A percentile compares a stretch with the other conserved stretches of the same genome.
phyloP scores from a whole-genome alignment of 2,113 vertebrate species.

The Spermophilus dauricus region DNA sequence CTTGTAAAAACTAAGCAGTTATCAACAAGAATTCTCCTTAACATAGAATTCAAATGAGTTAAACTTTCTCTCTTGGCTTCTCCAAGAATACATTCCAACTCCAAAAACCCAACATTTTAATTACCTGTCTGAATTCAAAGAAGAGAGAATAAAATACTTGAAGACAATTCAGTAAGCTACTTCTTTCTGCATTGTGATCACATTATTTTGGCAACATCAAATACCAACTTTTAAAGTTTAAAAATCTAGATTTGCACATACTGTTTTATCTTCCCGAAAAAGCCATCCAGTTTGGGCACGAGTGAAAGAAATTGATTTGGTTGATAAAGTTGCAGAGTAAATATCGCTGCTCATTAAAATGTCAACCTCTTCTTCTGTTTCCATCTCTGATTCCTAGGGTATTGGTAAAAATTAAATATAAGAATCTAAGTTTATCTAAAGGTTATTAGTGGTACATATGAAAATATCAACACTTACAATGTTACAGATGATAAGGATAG shows the following conservation, averaged over 20 bases:
- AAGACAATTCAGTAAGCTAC: slow-evolving; percentile 23
- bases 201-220: slow-evolving; percentile 26
- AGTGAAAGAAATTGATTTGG: slow-evolving; percentile 98
- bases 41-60: slow-evolving; percentile 1
- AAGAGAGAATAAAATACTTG: slow-evolving; percentile 4
- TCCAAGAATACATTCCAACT: not conserved
- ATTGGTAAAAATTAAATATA: slow-evolving; percentile 52
- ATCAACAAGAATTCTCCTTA: not conserved
- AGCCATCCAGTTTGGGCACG: slow-evolving; percentile 98
- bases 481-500: not conserved
- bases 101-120: not conserved
- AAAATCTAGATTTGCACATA: slow-evolving; percentile 82
- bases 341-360: slow-evolving; percentile 99
- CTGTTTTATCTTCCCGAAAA: slow-evolving; percentile 99
- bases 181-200: not conserved
- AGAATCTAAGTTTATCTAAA: slow-evolving; percentile 54
- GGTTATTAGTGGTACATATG: slow-evolving; percentile 2
- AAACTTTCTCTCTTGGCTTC: not conserved
- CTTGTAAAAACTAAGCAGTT: not conserved
- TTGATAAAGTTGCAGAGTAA: slow-evolving; percentile 98
- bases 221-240: slow-evolving; percentile 53
- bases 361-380: slow-evolving; percentile 99
- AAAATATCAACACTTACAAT: slow-evolving; percentile 49
- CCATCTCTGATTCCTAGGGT: slow-evolving; percentile 97
- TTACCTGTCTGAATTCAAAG: not conserved